Conservation (phyloP, 1,140 invertebrate genomes). For the Philopotamus ludificatus region DNA sequence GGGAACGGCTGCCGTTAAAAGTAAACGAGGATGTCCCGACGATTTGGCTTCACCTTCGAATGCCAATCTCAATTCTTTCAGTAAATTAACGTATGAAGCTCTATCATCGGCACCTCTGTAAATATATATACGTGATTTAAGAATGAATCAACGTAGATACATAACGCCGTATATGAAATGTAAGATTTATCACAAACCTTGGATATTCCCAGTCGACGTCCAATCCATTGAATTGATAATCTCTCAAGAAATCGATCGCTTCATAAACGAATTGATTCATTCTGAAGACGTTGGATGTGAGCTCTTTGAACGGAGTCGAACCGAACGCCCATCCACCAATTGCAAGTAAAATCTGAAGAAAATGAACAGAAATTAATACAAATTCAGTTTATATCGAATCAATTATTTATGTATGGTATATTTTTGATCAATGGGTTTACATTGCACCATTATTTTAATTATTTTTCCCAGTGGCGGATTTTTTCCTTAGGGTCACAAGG, state of each 20-base stretch:
- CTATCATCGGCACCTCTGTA: conserved; percentile 78
- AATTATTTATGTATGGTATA: no score
- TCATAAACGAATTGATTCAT: conserved; percentile 96
- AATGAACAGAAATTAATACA: conserved; percentile 16
- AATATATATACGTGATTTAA: not conserved
- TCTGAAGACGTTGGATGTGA: conserved; percentile 85
- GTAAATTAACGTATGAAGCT: conserved; percentile 74
- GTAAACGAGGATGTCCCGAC: conserved; percentile 74
- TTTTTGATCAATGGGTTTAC: no score
- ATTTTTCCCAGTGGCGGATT: no score
- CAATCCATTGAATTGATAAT: conserved; percentile 91
- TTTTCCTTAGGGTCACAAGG: no score
- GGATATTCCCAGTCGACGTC: conserved; percentile 98
- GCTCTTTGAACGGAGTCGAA: conserved; percentile 87
- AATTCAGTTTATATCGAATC: not conserved
- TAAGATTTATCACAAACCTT: conserved; percentile 54
- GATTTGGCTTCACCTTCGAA: conserved; percentile 87
- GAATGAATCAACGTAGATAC: not conserved
- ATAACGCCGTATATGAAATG: not conserved
- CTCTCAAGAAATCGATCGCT: conserved; percentile 87
- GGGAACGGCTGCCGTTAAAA: conserved; percentile 88
- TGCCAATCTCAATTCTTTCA: conserved; percentile 81
- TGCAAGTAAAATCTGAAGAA: conserved; percentile 81
- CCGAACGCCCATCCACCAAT: conserved; percentile 95
- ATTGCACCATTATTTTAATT: no score